Percentiles rank a stretch among this genome's conserved stretches.
These are phyloP conservation scores for Rhabdophis nuchalis DNA, from an alignment of 2,797 vertebrate species.

Conservation along the genomic window DNA sequence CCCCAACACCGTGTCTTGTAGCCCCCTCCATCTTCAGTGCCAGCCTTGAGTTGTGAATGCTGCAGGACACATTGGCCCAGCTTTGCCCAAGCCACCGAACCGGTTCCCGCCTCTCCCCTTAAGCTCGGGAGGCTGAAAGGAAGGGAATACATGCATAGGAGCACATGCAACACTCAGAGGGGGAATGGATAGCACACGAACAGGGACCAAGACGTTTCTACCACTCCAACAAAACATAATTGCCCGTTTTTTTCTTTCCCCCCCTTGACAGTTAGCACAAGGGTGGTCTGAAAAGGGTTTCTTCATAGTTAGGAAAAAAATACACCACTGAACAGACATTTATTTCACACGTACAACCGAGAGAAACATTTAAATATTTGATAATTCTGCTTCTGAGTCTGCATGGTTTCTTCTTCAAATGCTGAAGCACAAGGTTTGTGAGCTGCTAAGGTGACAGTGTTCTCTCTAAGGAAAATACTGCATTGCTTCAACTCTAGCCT, in stretches of 20 bases:
- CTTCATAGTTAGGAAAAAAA: constrained; percentile 65
- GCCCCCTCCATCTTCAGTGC: background rate
- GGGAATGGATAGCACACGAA: constrained; percentile 51
- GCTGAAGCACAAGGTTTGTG: constrained; percentile 60
- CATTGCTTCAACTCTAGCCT: constrained; percentile 65
- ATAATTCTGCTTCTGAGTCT: constrained; percentile 32
- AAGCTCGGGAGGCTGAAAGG: background rate
- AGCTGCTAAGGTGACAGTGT: constrained; percentile 68
- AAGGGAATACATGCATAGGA: constrained; percentile 53
- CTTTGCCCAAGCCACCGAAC: background rate
- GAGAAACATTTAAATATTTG: constrained; percentile 65
- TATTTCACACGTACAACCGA: constrained; percentile 62
- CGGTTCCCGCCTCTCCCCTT: background rate
- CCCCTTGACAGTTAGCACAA: background rate
- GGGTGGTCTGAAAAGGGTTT: constrained; percentile 11
- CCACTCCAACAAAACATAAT: constrained; percentile 53
- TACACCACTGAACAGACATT: constrained; percentile 65
- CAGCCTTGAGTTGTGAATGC: background rate
- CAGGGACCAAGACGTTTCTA: constrained; percentile 47
- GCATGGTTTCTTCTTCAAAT: constrained; percentile 46
- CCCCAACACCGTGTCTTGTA: background rate
- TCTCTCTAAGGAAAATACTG: constrained; percentile 73
- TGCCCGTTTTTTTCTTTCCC: background rate
- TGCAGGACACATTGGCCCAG: background rate
- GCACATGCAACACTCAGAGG: constrained; percentile 57